A percentile compares a stretch with the other conserved stretches of the same genome.
phyloP scores from a whole-genome alignment of 2,113 vertebrate species.

The Nibea albiflora region DNA sequence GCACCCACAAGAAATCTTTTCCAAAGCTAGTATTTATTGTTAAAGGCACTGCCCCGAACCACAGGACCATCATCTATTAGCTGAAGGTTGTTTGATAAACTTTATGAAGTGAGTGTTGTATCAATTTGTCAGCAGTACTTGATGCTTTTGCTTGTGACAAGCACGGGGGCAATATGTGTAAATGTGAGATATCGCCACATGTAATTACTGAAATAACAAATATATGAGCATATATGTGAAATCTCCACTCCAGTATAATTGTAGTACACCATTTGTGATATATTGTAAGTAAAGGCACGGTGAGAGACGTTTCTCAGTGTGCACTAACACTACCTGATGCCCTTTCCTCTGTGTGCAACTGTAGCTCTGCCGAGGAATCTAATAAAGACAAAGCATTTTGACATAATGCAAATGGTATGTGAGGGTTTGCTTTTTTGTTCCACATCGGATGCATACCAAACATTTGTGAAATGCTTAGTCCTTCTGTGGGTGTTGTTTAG shows the following conservation, averaged over 20 bases:
- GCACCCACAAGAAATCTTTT: conserved; percentile 10
- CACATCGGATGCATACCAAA: background rate
- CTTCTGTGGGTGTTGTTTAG: too few species aligned
- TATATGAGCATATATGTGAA: conserved; percentile 60
- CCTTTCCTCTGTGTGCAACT: conserved; percentile 39
- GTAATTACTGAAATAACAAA: conserved; percentile 45
- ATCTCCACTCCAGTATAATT: conserved; percentile 77
- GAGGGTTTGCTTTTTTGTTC: background rate
- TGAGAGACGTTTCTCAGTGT: conserved; percentile 35
- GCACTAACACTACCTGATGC: conserved; percentile 42
- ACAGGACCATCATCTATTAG: conserved; percentile 9
- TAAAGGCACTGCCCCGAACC: conserved; percentile 3
- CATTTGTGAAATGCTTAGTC: background rate
- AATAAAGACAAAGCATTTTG: conserved; percentile 72
- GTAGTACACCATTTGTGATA: conserved; percentile 63
- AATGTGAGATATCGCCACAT: conserved; percentile 42
- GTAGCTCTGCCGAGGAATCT: conserved; percentile 46
- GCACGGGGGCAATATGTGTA: conserved; percentile 32
- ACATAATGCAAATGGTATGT: conserved; percentile 14
- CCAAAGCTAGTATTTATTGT: conserved; percentile 62
- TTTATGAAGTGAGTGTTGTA: conserved; percentile 19
- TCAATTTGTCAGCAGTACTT: conserved; percentile 5
- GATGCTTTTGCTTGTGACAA: conserved; percentile 50
- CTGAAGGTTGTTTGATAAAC: conserved; percentile 24
- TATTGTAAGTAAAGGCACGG: conserved; percentile 59